A percentile compares a stretch with the other conserved stretches of the same genome.
phyloP scores from a whole-genome alignment of 2,113 vertebrate species.

The Todiramphus chloris region DNA sequence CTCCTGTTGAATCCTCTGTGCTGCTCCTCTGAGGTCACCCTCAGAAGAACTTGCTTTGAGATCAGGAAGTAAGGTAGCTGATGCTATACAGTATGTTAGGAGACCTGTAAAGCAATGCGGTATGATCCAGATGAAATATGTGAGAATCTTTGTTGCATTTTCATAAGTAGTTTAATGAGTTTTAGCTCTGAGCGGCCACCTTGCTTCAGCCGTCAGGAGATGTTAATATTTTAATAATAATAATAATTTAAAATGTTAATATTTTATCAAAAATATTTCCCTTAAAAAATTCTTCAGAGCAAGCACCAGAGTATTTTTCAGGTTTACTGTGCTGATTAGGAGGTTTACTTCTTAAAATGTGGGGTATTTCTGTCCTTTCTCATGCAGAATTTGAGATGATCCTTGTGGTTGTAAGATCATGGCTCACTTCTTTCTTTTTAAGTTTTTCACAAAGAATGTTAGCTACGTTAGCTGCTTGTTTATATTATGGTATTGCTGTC shows the following conservation, averaged over 20 bases:
- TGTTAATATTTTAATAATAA: background rate
- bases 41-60: background rate
- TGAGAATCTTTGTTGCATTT: background rate
- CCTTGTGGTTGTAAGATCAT: background rate
- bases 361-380: background rate
- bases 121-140: background rate
- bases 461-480: background rate
- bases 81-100: background rate
- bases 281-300: background rate
- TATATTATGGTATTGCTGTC: background rate
- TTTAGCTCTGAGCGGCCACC: background rate
- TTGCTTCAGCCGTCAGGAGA: background rate
- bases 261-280: background rate
- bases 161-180: background rate
- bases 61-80: background rate
- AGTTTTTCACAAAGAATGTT: background rate
- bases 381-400: background rate
- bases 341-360: background rate
- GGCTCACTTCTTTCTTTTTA: background rate
- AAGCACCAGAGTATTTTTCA: background rate
- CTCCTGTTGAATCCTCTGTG: background rate
- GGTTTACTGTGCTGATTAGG: background rate
- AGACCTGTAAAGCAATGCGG: background rate
- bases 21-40: background rate
- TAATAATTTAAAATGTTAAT: background rate